Evolutionary conservation across 2,888 invertebrate species (phyloP).

Genomic region (Phania funesta): DNA sequence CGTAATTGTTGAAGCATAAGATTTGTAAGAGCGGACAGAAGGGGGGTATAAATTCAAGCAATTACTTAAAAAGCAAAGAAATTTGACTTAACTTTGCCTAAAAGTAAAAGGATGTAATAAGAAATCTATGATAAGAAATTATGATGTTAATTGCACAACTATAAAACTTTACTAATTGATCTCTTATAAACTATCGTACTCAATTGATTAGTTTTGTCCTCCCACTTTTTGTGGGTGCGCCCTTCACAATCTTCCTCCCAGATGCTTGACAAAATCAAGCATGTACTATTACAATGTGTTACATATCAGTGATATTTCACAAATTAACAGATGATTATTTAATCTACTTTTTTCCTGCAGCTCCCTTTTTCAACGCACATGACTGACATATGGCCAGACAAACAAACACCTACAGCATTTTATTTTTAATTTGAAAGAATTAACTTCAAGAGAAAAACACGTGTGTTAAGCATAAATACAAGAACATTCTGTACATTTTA

Average conservation of each 20-base stretch:
- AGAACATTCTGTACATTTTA: slow-evolving; percentile 68
- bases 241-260: no score
- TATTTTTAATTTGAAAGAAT: slow-evolving; percentile 34
- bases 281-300: slow-evolving; percentile 26
- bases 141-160: no score
- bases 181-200: no score
- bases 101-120: no score
- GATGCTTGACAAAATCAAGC: no score
- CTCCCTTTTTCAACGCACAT: slow-evolving; percentile 72
- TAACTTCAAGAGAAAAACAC: neutral
- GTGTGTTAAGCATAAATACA: slow-evolving; percentile 17
- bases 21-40: neutral
- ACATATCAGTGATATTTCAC: slow-evolving; percentile 53
- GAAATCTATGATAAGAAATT: no score
- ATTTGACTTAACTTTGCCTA: neutral
- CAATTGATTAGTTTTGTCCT: no score
- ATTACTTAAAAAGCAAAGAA: neutral
- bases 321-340: slow-evolving; percentile 76
- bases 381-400: slow-evolving; percentile 21
- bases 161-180: no score
- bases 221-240: no score
- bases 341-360: no score
- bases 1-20: slow-evolving; percentile 1
- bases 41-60: neutral
- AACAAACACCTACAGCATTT: slow-evolving; percentile 71